Evolutionary conservation across 2,113 vertebrate species (phyloP), one percentile per base, ranked within the genome.

Genomic region (Anoura caudifer): DNA sequence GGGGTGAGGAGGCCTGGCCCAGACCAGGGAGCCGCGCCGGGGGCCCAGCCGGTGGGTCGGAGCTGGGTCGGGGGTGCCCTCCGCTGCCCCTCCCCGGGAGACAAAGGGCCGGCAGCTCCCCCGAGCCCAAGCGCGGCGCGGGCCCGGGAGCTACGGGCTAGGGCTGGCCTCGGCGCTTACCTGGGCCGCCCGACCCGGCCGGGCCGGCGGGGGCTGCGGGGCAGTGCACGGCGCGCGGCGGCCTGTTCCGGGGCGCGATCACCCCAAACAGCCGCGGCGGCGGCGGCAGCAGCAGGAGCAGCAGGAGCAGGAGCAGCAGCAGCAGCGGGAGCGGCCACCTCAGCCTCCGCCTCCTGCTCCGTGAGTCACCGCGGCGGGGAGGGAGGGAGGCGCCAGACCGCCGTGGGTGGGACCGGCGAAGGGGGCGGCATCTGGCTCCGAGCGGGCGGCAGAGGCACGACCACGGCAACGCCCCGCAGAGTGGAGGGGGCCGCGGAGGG

Each of bases 291-390:
- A 14, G 36, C 33, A 28, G 75, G 76, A 10, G 94, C 94, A 3
- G 73, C 87, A 2, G 87, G 67, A 11, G 73, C 16, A n/a, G 67
- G 33, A 20, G 90, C 90, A 14, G 82, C 80, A 69, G 94, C 94
- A 93, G 93, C 94, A 87, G 92, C 91, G 73, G 91, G 82, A 96
- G 95, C 97, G 87, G 91, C 96, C 79, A 96, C 98, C 95, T 96
- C 96, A 97, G 95, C 97, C 95, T 97, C 97, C 96, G 97, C 98
- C 98, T 98, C 98, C 97, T 97, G 92, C 97, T 98, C 97, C 97
- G 98, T 98, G 98, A 98, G 97, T 98, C 98, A 98, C 97, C 97
- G 97, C 97, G 97, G 95, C 96, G 65, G 95, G 96, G 94, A 90
- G 96, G 96, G 88, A 88, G 69, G 97, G 98, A 94, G 98, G 98